Evolutionary conservation across 1,140 invertebrate species (phyloP), one percentile per base, ranked within the genome.

Genomic region (Littorina saxatilis): DNA sequence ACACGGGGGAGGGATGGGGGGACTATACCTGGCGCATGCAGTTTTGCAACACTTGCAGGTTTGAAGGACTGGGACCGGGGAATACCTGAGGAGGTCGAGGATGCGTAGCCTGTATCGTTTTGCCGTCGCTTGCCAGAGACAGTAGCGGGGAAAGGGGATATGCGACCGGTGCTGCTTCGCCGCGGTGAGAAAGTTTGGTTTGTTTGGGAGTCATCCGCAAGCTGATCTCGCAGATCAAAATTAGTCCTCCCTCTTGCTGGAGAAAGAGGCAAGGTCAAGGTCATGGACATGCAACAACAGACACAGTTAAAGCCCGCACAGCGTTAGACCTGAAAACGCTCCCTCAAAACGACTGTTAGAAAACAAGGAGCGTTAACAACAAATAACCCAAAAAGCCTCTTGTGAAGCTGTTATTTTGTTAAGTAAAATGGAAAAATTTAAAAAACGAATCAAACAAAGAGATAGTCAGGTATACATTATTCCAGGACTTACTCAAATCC

Each of bases 171-270:
- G 70, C 87, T 90, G 77, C 87, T 83, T 76, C 87, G 84, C 1
- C 87, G 85, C n/a, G 85, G 83, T 52, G 83, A 83, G 66, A 80
- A 81, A 80, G 86, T 85, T 15, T 84, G 73, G n/a, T 43, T 58
- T 35, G 84, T 80, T 7, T 79, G 39, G 11, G 84, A 82, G 15
- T 83, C 86, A 70, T 87, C 88, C 52, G 79, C 83, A 81, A 92
- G 86, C 43, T 87, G 81, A 47, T 92, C 91, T 72, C 90, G 87
- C 50, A 91, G 88, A 72, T 92, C 91, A 63, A 86, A 82, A 79
- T 91, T 91, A 80, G 90, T 89, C 82, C 91, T 85, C 75, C 90
- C 90, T 88, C 87, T 91, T 23, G 91, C 91, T 92, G 85, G 72
- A 85, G 76, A 77, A 78, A 81, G 68, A 80, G 52, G 29, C 27